Conservation (phyloP, 2,113 vertebrate species). For the Odontesthes bonariensis region DNA sequence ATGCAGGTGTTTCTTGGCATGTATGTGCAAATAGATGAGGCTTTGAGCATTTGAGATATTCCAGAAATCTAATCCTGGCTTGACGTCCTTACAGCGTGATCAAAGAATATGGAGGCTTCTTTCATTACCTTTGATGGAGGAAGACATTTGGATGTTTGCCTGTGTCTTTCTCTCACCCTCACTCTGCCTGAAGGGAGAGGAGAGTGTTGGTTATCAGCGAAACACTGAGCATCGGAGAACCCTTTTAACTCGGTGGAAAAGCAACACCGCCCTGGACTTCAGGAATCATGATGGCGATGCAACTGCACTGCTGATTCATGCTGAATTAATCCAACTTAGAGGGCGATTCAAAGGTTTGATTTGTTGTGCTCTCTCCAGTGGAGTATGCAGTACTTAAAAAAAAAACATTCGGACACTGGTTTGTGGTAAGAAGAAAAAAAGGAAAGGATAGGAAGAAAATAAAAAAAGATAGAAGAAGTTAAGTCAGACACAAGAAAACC, state of each 20-base stretch:
- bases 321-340: slow-evolving; percentile 42
- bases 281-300: slow-evolving; percentile 41
- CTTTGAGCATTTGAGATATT: slow-evolving; percentile 68
- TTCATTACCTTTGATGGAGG: slow-evolving; percentile 74
- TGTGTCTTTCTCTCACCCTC: slow-evolving; percentile 40
- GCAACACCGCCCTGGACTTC: slow-evolving; percentile 50
- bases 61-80: slow-evolving; percentile 67
- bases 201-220: slow-evolving; percentile 65
- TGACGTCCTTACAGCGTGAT: slow-evolving; percentile 72
- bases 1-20: slow-evolving; percentile 30
- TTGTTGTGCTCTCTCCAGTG: slow-evolving; percentile 19
- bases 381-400: not conserved
- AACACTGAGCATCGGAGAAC: slow-evolving; percentile 48
- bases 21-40: slow-evolving; percentile 56
- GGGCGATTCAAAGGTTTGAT: slow-evolving; percentile 24
- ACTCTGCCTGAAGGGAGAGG: slow-evolving; percentile 59
- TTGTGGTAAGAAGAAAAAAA: no score
- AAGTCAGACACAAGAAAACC: no score
- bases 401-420: not conserved
- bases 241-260: slow-evolving; percentile 65
- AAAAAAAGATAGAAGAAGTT: no score
- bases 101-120: slow-evolving; percentile 71
- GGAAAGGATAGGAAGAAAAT: no score
- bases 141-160: slow-evolving; percentile 75
- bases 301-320: slow-evolving; percentile 54